These are phyloP conservation scores for Eidolon helvum DNA, from an alignment of 2,113 vertebrate species.

Conservation along the genomic window DNA sequence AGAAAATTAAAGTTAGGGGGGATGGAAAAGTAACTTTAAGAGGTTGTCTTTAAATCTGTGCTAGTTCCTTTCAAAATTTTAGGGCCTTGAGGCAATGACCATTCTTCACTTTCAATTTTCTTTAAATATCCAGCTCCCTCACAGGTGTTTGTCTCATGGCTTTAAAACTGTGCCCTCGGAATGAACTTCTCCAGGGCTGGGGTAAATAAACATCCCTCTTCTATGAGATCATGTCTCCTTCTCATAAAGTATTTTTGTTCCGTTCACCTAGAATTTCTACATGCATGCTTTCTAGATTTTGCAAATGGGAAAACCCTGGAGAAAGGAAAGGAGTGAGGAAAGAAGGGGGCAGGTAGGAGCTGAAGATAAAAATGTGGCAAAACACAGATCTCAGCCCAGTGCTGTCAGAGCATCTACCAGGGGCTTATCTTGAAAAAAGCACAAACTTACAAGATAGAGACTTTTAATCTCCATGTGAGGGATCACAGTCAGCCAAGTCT, in stretches of 20 bases:
- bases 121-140: background rate
- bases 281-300: conserved; percentile 43
- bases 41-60: background rate
- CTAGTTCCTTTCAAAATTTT: background rate
- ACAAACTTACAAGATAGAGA: background rate
- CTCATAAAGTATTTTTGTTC: conserved; percentile 62
- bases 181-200: conserved; percentile 55
- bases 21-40: background rate
- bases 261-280: conserved; percentile 3
- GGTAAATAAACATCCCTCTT: conserved; percentile 65
- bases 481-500: background rate
- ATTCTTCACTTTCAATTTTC: background rate
- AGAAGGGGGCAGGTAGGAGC: background rate
- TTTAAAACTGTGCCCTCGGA: conserved; percentile 17
- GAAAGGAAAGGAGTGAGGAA: background rate
- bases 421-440: background rate
- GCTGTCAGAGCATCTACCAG: background rate
- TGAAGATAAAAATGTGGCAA: background rate
- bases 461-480: background rate
- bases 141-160: conserved; percentile 45
- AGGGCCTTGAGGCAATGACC: background rate
- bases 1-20: background rate
- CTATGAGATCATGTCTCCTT: conserved; percentile 71
- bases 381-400: background rate
- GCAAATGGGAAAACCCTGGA: conserved; percentile 41